Percentiles rank a stretch among this genome's conserved stretches.
phyloP scores from a whole-genome alignment of 1,140 invertebrate species.

The Nylanderia fulva region DNA sequence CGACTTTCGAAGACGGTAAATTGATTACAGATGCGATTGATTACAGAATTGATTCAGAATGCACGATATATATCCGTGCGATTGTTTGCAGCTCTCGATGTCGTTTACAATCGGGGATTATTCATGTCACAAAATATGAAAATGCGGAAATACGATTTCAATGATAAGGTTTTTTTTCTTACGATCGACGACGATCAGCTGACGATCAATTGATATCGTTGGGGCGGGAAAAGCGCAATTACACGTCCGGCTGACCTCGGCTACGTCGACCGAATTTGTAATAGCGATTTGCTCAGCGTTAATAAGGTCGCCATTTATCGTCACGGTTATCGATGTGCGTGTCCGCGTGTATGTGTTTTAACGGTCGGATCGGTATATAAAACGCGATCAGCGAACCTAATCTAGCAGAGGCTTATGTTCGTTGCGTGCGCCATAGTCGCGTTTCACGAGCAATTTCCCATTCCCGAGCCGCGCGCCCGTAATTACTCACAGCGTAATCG shows the following conservation, averaged over 20 bases:
- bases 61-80: not conserved
- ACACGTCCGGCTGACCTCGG: conserved; percentile 52
- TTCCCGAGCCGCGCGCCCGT: conserved; percentile 56
- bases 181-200: conserved; percentile 20
- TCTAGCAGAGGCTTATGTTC: conserved; percentile 46
- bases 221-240: conserved; percentile 43
- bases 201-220: not conserved
- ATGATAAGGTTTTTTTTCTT: not conserved
- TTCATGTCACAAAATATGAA: conserved; percentile 6
- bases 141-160: conserved; percentile 7
- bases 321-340: conserved; percentile 48
- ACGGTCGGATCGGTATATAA: conserved; percentile 66
- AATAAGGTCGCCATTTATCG: conserved; percentile 34
- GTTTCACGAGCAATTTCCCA: conserved; percentile 30
- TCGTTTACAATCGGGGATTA: not conserved
- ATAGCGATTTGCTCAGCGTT: conserved; percentile 40
- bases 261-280: conserved; percentile 60
- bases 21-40: not conserved
- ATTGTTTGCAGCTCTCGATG: not conserved
- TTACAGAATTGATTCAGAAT: not conserved
- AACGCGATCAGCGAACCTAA: conserved; percentile 66
- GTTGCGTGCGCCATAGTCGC: conserved; percentile 35
- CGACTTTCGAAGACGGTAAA: conserved; percentile 17
- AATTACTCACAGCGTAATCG: conserved; percentile 59
- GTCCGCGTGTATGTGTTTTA: conserved; percentile 48